These are phyloP conservation scores for Thecophora atra DNA, from an alignment of 2,888 invertebrate species.

Conservation along the genomic window DNA sequence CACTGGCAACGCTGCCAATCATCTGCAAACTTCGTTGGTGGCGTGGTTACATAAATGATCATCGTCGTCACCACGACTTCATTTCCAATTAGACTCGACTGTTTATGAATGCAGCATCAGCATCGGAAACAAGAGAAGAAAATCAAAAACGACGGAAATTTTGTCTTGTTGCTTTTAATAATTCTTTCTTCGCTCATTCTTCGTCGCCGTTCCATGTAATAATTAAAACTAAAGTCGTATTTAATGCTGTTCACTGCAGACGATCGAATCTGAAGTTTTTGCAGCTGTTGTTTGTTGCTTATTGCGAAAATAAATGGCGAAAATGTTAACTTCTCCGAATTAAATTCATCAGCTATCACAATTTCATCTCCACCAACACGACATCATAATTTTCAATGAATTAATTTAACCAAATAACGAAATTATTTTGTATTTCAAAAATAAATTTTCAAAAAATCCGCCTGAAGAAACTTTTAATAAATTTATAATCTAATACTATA, in stretches of 20 bases:
- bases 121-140: background rate
- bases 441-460: too few relatives aligned
- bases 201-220: background rate
- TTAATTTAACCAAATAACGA: too few relatives aligned
- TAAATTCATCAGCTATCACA: background rate
- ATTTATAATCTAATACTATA: too few relatives aligned
- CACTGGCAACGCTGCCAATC: background rate
- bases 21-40: conserved; percentile 2
- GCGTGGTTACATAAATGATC: background rate
- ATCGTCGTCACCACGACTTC: background rate
- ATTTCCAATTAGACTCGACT: background rate
- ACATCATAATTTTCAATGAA: too few relatives aligned
- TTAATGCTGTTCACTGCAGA: background rate
- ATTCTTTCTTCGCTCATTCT: background rate
- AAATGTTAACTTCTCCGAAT: background rate
- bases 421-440: too few relatives aligned
- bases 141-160: background rate
- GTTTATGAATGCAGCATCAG: conserved; percentile 9
- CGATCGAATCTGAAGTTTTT: background rate
- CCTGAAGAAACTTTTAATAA: too few relatives aligned
- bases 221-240: background rate
- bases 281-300: background rate
- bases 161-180: background rate
- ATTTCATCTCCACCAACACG: background rate
- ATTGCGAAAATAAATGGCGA: background rate